Evolutionary conservation across 1,140 invertebrate species (phyloP), one percentile per base, ranked within the genome.

Genomic region (Saccostrea cuccullata): DNA sequence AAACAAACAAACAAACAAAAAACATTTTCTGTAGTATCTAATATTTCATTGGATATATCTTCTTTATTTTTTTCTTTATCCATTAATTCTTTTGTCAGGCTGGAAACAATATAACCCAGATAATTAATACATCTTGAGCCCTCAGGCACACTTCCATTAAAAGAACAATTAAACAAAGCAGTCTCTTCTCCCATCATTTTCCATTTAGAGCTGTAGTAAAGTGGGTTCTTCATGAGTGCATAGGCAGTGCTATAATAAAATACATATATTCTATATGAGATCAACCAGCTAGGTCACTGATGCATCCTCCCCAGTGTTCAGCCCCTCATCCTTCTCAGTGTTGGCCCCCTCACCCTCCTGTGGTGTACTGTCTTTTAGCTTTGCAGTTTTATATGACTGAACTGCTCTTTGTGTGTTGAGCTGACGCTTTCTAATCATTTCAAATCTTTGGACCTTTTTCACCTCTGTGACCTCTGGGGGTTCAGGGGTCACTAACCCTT

Each of bases 401-500:
- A 88, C 60, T 30, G 60, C 64, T 36, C 47, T 36, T 36, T 88
- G 58, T 55, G 77, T 40, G 30, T 87, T 36, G 11, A 82, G 23
- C 58, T 87, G 87, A 13, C 55, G 85, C 85, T 92, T 88, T 17
- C 87, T 70, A 13, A 85, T 87, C 36, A 82, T n/a, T 82, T 85
- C 85, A 56, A 67, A 82, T 30, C 85, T 82, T 30, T 86, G 36
- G 12, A 67, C 84, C 60, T 88, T 82, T 58, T 87, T 88, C 0
- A 56, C 60, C n/a, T 91, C 90, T 13, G 87, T 87, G 56, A n/a
- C 47, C 36, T 90, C 90, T n/a, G 89, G 89, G 9, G 88, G 55
- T 60, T 89, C 88, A 70, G 90, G 90, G 23, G 56, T 36, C 4
- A 90, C 73, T 9, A 91, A 87, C 30, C 86, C 89, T n/a, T 88